A percentile compares a stretch with the other conserved stretches of the same genome.
Conservation (phyloP, 1,140 invertebrate genomes). For the Arion vulgaris region DNA sequence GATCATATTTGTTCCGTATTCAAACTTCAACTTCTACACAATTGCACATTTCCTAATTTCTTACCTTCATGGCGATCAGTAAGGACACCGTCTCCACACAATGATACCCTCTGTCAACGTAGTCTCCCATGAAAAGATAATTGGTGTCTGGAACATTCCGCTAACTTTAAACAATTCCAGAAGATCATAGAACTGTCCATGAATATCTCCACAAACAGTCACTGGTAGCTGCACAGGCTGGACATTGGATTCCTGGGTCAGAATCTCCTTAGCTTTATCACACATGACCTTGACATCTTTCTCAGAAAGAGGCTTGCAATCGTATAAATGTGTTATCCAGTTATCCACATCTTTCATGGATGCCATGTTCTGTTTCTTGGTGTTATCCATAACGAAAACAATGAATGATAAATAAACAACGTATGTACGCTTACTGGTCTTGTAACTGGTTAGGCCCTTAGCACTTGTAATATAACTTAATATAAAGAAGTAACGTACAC, state of each 20-base stretch:
- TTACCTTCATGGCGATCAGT: slow-evolving; percentile 96
- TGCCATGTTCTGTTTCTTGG: background rate
- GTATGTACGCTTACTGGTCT: too few relatives aligned
- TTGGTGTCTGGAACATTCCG: slow-evolving; percentile 98
- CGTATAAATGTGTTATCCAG: slow-evolving; percentile 99
- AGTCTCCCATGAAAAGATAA: slow-evolving; percentile 99
- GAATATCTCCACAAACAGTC: slow-evolving; percentile 99
- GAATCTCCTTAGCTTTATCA: slow-evolving; percentile 99
- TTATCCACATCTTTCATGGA: slow-evolving; percentile 87
- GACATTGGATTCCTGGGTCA: slow-evolving; percentile 98
- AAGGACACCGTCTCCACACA: slow-evolving; percentile 99
- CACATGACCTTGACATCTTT: slow-evolving; percentile 99
- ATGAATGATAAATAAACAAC: too few relatives aligned
- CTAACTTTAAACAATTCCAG: slow-evolving; percentile 99
- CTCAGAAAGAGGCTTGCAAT: slow-evolving; percentile 99
- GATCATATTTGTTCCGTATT: too few relatives aligned
- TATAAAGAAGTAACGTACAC: too few relatives aligned
- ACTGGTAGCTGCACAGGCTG: slow-evolving; percentile 99
- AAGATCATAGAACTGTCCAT: slow-evolving; percentile 99
- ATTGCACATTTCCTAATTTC: too few relatives aligned
- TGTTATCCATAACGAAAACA: background rate
- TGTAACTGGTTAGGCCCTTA: too few relatives aligned
- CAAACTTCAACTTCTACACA: too few relatives aligned
- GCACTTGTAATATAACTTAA: too few relatives aligned
- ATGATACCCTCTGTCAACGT: slow-evolving; percentile 99